These are phyloP conservation scores for Typhlichthys eigenmanni DNA, from an alignment of 2,797 vertebrate genomes.

Conservation along the genomic window DNA sequence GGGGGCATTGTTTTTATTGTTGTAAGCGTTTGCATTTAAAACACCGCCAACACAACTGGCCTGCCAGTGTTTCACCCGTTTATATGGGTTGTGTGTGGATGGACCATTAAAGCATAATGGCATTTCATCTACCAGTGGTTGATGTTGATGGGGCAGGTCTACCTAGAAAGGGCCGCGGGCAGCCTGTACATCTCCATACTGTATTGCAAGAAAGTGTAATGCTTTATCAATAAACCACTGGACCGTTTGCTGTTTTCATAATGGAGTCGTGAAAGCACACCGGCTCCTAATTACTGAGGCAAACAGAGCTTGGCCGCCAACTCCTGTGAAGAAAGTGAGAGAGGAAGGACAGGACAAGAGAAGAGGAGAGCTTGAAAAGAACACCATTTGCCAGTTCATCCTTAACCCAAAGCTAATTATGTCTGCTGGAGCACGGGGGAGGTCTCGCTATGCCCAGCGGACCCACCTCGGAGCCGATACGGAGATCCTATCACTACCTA, in stretches of 20 bases:
- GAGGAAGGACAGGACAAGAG: slow-evolving; percentile 41
- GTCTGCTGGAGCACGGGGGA: slow-evolving; percentile 56
- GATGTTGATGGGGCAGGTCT: slow-evolving; percentile 47
- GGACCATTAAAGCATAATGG: slow-evolving; percentile 67
- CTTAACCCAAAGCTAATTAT: slow-evolving; percentile 65
- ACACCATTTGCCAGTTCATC: slow-evolving; percentile 48
- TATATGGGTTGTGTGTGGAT: slow-evolving; percentile 58
- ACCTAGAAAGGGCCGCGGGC: slow-evolving; percentile 69
- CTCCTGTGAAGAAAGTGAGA: slow-evolving; percentile 51
- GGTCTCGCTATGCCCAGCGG: slow-evolving; percentile 60
- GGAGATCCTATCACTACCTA: slow-evolving; percentile 50
- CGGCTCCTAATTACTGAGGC: slow-evolving; percentile 79
- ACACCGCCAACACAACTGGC: slow-evolving; percentile 53
- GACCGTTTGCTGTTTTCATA: slow-evolving; percentile 82
- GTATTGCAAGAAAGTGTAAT: slow-evolving; percentile 71
- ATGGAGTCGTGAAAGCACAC: slow-evolving; percentile 78
- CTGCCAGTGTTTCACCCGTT: slow-evolving; percentile 50
- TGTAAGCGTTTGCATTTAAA: slow-evolving; percentile 23
- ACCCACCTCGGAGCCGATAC: slow-evolving; percentile 50
- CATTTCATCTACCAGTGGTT: slow-evolving; percentile 69
- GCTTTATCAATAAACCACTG: slow-evolving; percentile 83
- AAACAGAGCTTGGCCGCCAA: slow-evolving; percentile 76
- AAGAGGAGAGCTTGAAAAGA: slow-evolving; percentile 54
- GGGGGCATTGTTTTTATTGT: slow-evolving; percentile 40
- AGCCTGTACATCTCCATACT: slow-evolving; percentile 71